Evolutionary conservation across 1,140 invertebrate genomes (phyloP), one percentile per base, ranked within the genome.

Genomic region (Brachystomella parvula): DNA sequence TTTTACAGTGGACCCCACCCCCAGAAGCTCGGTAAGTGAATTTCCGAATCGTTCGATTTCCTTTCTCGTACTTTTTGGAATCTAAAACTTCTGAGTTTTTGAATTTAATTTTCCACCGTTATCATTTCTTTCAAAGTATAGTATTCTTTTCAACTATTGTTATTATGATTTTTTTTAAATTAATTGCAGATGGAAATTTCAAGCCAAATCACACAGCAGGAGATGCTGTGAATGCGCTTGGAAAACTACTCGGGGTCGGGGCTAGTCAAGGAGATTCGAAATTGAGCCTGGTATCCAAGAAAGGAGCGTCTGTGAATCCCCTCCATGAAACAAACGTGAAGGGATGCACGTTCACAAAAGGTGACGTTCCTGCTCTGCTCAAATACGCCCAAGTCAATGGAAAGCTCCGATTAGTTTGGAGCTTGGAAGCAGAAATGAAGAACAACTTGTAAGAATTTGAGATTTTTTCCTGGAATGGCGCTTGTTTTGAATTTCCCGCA

Each of bases 301-400:
- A 44, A 44, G 9, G 39, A n/a, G 9, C n/a, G 9, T 12, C 9
- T 9, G 9, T n/a, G 39, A 44, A 44, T 44, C 39, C 9, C 39
- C n/a, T 44, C 9, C 9, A 9, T 12, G 39, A 12, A 44, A n/a
- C n/a, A 44, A 9, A 12, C 9, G 39, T 44, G n/a, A 12, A 9
- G 9, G 39, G 39, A 12, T 9, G 9, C 9, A n/a, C 39, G n/a
- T 44, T 44, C n/a, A n/a, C 39, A 9, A n/a, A 12, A 9, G n/a
- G n/a, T 12, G 39, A 44, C 9, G n/a, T 44, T 44, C 39, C 39
- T 12, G 39, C 39, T 44, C 9, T 44, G 39, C 9, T 44, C 9
- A 44, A 44, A 44, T 44, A 44, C 39, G n/a, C n/a, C n/a, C 39
- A 44, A 44, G 39, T 44, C 39, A 44, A 44, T n/a, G 39, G 39